Evolutionary conservation across 2,113 vertebrate genomes (phyloP).

Genomic region (Anolis sagrei): DNA sequence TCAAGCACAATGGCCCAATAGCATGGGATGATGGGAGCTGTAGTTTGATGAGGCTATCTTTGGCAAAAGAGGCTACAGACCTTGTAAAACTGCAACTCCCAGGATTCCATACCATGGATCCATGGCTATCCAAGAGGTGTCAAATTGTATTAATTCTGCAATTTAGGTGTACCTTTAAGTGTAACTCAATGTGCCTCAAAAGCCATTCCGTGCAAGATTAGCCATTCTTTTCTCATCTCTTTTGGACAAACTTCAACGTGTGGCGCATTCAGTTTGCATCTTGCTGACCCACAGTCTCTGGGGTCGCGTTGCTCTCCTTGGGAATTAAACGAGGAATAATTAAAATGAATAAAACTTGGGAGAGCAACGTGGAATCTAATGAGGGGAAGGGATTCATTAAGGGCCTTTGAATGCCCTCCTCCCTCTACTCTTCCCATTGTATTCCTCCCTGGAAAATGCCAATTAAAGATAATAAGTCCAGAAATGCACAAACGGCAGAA

Average conservation of each 20-base stretch:
- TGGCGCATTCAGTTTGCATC: not conserved
- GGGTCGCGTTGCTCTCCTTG: not conserved
- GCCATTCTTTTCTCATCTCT: not conserved
- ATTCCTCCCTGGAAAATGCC: slow-evolving; percentile 14
- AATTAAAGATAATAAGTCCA: slow-evolving; percentile 20
- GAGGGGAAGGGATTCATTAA: not conserved
- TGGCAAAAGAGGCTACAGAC: no score
- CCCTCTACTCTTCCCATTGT: not conserved
- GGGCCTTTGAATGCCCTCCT: not conserved
- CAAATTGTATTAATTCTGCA: no score
- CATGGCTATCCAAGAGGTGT: no score
- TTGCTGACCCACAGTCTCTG: not conserved
- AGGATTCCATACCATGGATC: no score
- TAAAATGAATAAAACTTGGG: slow-evolving; percentile 24
- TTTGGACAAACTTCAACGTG: not conserved
- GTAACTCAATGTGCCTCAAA: no score
- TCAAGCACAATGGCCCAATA: no score
- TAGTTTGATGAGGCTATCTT: no score
- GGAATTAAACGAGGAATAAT: slow-evolving; percentile 32
- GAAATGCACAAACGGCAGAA: slow-evolving; percentile 28
- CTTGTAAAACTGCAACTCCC: no score
- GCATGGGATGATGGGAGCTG: no score
- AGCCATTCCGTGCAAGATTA: no score
- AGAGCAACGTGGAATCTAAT: no score
- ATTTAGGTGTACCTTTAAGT: not conserved